These are phyloP conservation scores for Eilema griseolum DNA, from an alignment of 2,888 invertebrate species.

Conservation along the genomic window DNA sequence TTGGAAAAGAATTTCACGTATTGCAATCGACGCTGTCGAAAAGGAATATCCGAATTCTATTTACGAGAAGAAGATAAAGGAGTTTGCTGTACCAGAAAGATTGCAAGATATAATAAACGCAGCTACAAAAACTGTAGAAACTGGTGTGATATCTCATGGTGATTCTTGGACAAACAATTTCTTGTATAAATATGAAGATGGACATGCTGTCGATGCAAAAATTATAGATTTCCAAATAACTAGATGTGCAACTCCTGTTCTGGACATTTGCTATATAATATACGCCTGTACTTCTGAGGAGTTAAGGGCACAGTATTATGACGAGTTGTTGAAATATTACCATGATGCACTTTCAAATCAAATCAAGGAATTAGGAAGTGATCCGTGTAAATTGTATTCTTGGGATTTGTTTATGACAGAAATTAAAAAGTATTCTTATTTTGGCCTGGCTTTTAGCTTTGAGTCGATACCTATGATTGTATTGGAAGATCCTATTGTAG, in stretches of 20 bases:
- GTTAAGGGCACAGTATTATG: constrained; percentile 87
- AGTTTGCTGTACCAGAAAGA: constrained; percentile 83
- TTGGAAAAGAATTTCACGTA: constrained; percentile 79
- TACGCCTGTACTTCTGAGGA: constrained; percentile 88
- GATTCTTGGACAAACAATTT: constrained; percentile 93
- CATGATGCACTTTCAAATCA: constrained; percentile 84
- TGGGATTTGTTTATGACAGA: constrained; percentile 83
- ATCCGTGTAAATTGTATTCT: constrained; percentile 85
- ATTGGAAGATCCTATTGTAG: constrained; percentile 86
- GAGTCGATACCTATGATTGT: constrained; percentile 87
- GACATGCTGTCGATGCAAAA: constrained; percentile 75
- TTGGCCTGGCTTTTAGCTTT: constrained; percentile 87
- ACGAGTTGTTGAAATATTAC: constrained; percentile 88
- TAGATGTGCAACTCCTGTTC: constrained; percentile 85
- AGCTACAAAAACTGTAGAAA: constrained; percentile 66
- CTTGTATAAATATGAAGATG: constrained; percentile 78
- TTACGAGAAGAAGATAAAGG: constrained; percentile 86
- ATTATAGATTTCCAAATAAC: constrained; percentile 91
- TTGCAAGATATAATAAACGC: constrained; percentile 82
- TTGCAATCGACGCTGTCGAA: constrained; percentile 88
- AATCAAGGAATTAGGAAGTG: constrained; percentile 87
- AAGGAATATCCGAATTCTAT: constrained; percentile 88
- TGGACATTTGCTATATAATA: constrained; percentile 86
- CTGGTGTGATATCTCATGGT: constrained; percentile 89
- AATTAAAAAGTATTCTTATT: constrained; percentile 84